Base-by-base conservation (phyloP, 2,113 vertebrate genomes). In the Protomyctophum bolini region DNA sequence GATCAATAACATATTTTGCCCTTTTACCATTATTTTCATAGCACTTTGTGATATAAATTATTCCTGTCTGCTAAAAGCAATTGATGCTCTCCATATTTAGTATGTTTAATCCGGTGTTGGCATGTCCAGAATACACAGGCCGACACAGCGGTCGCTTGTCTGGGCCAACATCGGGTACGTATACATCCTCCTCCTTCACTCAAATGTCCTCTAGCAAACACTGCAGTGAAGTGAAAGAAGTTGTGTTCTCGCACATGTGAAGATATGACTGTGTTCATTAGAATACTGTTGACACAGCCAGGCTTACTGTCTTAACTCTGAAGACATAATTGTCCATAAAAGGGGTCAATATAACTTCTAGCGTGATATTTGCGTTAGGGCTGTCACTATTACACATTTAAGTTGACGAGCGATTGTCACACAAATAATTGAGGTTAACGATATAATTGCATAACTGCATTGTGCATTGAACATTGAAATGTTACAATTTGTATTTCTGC, bases 1-100 rank as follows among this genome's bases (percentile, higher is more conserved):
- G 21, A 74, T 80, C 80, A 66, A 85, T 87, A 41, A 28, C 70
- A 65, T 72, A 4, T 41, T 77, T 72, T 65, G 51, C 58, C 66
- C 15, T 72, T 79, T 63, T 55, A 60, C 57, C 66, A 58, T 21
- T 70, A 66, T 80, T 76, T 79, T 72, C 6, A 8, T 33, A 63
- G 60, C 58, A 10, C 48, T 52, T 57, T 58, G 64, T 15, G 8
- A 74, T 81, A 58, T 72, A 59, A 82, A 85, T 1, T 69, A 7
- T 70, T 57, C 68, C 57, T 50, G 52, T 63, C 61, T 28, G 28
- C 49, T 4, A 2, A 63, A 48, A 8, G 54, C 63, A 72, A 50
- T 47, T 41, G 49, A 67, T 66, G 47, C 66, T 59, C 66, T 59
- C 8, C 11, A 7, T 48, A 7, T 74, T 78, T 72, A 28, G 45